phyloP scores from a whole-genome alignment of 2,797 vertebrate genomes.

The Bryconaethiops microstoma region DNA sequence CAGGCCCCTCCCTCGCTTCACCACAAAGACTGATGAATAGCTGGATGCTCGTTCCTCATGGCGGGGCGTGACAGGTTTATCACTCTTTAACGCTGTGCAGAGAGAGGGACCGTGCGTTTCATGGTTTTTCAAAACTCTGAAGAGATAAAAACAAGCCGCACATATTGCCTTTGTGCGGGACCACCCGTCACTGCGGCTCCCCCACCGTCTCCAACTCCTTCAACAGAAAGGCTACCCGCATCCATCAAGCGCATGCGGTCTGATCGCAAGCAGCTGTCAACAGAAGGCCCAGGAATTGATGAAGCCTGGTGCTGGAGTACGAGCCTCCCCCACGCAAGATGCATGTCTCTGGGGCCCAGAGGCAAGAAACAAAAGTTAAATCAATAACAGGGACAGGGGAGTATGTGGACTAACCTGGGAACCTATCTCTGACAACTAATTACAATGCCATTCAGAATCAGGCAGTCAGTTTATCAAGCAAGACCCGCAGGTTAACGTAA shows the following conservation, averaged over 20 bases:
- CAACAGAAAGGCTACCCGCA: conserved; percentile 57
- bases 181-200: conserved; percentile 51
- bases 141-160: conserved; percentile 57
- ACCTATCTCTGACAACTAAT: conserved; percentile 70
- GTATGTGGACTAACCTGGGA: conserved; percentile 68
- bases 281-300: conserved; percentile 74
- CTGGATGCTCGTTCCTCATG: conserved; percentile 71
- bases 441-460: conserved; percentile 65
- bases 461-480: conserved; percentile 68
- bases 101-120: conserved; percentile 71
- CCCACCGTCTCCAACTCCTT: conserved; percentile 57
- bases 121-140: conserved; percentile 66
- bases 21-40: conserved; percentile 73
- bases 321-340: conserved; percentile 65
- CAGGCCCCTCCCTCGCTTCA: conserved; percentile 65
- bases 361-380: conserved; percentile 67
- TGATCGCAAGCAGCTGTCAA: conserved; percentile 74
- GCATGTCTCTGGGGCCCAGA: conserved; percentile 72
- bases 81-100: conserved; percentile 68
- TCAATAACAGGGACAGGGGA: conserved; percentile 71
- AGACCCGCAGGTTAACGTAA: conserved; percentile 55
- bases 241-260: conserved; percentile 70
- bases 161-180: conserved; percentile 57
- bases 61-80: conserved; percentile 78
- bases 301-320: conserved; percentile 66